Evolutionary conservation across 2,113 vertebrate species (phyloP).

Genomic region (Nibea albiflora): DNA sequence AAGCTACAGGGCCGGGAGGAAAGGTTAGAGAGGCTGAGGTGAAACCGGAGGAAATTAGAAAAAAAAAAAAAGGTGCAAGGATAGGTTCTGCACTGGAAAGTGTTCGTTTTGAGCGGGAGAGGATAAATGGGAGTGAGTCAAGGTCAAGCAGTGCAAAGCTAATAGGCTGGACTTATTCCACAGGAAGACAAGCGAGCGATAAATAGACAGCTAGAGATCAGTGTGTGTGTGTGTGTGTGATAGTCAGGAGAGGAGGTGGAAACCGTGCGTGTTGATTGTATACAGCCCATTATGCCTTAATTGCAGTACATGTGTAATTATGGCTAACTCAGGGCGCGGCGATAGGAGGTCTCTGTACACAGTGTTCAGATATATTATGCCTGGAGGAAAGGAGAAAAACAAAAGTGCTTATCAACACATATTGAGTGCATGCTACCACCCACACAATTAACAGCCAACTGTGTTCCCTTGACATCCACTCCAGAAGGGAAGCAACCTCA

Average conservation of each 20-base stretch:
- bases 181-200: background rate
- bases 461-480: constrained; percentile 1
- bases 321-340: constrained; percentile 37
- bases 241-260: background rate
- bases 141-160: constrained; percentile 20
- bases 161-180: constrained; percentile 31
- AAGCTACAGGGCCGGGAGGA: constrained; percentile 7
- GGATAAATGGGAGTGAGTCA: constrained; percentile 14
- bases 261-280: constrained; percentile 46
- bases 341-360: constrained; percentile 43
- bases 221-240: background rate
- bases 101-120: background rate
- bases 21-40: constrained; percentile 21
- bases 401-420: constrained; percentile 46
- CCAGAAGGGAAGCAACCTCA: background rate
- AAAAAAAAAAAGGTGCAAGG: constrained; percentile 4
- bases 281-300: constrained; percentile 73
- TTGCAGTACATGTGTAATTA: constrained; percentile 79
- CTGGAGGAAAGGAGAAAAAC: constrained; percentile 38
- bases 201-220: constrained; percentile 26
- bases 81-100: background rate
- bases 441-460: constrained; percentile 38
- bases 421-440: constrained; percentile 26
- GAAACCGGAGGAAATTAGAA: background rate
- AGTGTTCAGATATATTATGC: constrained; percentile 49